Percentiles rank a stretch among this genome's conserved stretches.
phyloP scores from a whole-genome alignment of 2,113 vertebrate species.

The Phylloscopus whistleri region DNA sequence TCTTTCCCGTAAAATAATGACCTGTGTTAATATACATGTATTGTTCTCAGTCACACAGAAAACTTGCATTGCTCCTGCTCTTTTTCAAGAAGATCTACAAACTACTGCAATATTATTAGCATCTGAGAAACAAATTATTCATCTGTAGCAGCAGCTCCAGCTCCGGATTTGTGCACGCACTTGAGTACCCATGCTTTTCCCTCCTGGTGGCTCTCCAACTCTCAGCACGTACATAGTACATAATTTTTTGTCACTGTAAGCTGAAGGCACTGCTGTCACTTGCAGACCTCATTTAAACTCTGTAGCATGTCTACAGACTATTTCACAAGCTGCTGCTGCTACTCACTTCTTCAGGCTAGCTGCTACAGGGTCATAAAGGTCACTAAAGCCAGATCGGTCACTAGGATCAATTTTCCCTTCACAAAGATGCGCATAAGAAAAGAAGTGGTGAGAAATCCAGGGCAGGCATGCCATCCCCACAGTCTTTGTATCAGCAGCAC shows the following conservation, averaged over 20 bases:
- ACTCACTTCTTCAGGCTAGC: not conserved
- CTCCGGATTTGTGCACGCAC: not conserved
- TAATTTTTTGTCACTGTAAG: not conserved
- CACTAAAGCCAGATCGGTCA: not conserved
- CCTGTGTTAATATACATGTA: not conserved
- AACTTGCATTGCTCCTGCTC: not conserved
- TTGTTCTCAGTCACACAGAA: not conserved
- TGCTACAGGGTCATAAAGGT: not conserved
- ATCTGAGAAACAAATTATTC: not conserved
- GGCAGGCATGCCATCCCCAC: not conserved
- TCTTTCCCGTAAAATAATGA: not conserved
- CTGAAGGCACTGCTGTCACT: not conserved
- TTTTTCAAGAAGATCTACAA: not conserved
- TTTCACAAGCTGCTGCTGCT: not conserved
- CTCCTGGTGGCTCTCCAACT: not conserved
- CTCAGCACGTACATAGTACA: rapidly evolving
- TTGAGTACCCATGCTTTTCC: not conserved
- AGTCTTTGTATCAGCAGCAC: not conserved
- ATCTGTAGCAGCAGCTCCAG: not conserved
- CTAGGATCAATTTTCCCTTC: not conserved
- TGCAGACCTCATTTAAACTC: not conserved
- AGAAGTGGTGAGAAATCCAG: not conserved
- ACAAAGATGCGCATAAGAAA: not conserved
- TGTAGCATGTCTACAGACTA: not conserved
- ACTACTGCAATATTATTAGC: not conserved